Percentiles rank a stretch among this genome's conserved stretches.
These are phyloP conservation scores for Xestia c-nigrum DNA, from an alignment of 2,888 invertebrate species.

Conservation along the genomic window DNA sequence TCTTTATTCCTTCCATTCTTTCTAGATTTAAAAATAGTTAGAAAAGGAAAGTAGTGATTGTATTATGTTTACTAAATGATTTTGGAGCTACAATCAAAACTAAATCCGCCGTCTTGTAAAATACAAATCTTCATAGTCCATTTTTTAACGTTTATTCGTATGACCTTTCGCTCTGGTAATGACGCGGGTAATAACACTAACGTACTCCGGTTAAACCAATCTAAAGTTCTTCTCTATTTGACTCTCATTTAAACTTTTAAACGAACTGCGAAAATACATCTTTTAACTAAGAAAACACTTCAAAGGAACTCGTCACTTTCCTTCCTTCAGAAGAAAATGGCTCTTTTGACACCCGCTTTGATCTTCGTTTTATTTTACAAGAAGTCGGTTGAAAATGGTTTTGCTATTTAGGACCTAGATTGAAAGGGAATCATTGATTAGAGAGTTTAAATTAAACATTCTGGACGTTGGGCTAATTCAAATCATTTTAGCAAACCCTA, in stretches of 20 bases:
- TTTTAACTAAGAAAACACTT: constrained; percentile 37
- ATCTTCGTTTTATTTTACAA: constrained; percentile 31
- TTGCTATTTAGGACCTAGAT: background rate
- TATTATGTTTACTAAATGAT: background rate
- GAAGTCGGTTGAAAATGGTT: too few species aligned
- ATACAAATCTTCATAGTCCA: background rate
- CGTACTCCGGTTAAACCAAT: constrained; percentile 5
- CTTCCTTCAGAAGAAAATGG: constrained; percentile 9
- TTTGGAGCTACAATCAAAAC: background rate
- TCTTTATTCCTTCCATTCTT: too few species aligned
- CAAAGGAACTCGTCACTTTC: constrained; percentile 39
- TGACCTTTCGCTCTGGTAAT: background rate
- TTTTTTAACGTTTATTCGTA: background rate
- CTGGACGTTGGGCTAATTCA: too few species aligned
- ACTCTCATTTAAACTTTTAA: constrained; percentile 42
- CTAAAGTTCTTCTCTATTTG: constrained; percentile 9
- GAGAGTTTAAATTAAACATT: too few species aligned
- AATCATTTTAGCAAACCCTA: too few species aligned
- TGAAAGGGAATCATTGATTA: too few species aligned
- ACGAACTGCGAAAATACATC: constrained; percentile 43
- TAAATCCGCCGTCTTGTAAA: background rate
- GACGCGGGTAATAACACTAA: background rate
- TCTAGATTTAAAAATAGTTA: too few species aligned
- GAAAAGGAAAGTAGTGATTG: too few species aligned
- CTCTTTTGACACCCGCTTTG: constrained; percentile 34